phyloP scores from a whole-genome alignment of 2,888 invertebrate species.

The Andricus curvator region DNA sequence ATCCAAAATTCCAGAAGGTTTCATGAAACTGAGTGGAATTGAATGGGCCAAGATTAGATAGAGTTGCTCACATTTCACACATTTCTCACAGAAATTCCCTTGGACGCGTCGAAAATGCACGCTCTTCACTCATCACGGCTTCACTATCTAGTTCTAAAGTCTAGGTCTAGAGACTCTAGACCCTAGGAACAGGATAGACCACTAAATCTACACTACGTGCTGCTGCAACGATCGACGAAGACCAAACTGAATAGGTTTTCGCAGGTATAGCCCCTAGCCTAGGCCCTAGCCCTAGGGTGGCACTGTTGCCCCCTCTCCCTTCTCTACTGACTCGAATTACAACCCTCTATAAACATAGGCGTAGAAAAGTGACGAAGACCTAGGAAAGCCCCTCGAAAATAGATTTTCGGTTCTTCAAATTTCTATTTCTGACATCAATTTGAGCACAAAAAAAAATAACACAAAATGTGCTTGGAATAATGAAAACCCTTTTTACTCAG shows the following conservation, averaged over 20 bases:
- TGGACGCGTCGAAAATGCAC: background rate
- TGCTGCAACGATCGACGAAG: conserved; percentile 49
- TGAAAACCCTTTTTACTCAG: too few species aligned
- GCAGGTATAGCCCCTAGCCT: conserved; percentile 68
- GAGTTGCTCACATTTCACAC: background rate
- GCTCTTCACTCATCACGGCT: background rate
- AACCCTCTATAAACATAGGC: conserved; percentile 70
- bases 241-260: conserved; percentile 68
- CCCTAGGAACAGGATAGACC: conserved; percentile 12
- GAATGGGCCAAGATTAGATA: background rate
- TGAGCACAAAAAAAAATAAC: background rate
- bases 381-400: background rate
- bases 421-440: background rate
- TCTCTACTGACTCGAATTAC: conserved; percentile 69
- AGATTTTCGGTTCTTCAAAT: background rate
- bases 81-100: background rate
- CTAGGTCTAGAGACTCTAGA: background rate
- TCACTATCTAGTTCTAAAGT: background rate
- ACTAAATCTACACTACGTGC: conserved; percentile 52
- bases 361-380: conserved; percentile 35
- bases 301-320: conserved; percentile 65
- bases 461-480: background rate
- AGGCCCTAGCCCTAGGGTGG: conserved; percentile 58
- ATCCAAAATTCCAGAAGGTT: background rate
- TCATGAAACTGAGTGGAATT: too few species aligned